Evolutionary conservation across 2,113 vertebrate genomes (phyloP).

Genomic region (Ptyas mucosa): DNA sequence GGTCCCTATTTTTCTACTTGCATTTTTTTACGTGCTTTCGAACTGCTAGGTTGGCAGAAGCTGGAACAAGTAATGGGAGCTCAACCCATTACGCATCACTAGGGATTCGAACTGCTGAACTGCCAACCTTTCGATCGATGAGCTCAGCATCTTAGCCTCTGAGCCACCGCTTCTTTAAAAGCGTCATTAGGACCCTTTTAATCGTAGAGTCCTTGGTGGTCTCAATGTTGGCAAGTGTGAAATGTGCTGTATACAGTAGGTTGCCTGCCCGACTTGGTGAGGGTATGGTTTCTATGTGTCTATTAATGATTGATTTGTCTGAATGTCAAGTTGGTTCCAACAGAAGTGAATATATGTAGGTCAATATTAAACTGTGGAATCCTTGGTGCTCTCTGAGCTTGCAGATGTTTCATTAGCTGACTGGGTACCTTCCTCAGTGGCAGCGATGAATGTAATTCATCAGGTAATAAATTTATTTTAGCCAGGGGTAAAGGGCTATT

Average conservation of each 20-base stretch:
- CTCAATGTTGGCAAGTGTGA: not conserved
- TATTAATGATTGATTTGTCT: not conserved
- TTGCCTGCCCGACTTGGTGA: not conserved
- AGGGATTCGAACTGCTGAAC: too few relatives aligned
- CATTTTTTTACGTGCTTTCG: too few relatives aligned
- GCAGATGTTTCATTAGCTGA: not conserved
- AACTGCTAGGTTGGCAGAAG: too few relatives aligned
- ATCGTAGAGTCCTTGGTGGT: not conserved
- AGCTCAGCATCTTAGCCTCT: too few relatives aligned
- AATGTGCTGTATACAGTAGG: not conserved
- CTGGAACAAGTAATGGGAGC: too few relatives aligned
- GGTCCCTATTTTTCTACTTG: too few relatives aligned
- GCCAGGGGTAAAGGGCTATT: not conserved
- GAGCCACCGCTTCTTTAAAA: too few relatives aligned
- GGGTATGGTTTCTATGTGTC: not conserved
- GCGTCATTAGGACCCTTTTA: not conserved
- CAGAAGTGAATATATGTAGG: not conserved
- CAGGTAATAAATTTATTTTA: not conserved
- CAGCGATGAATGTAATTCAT: not conserved
- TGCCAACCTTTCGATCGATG: too few relatives aligned
- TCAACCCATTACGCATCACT: accelerated
- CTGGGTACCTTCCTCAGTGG: not conserved
- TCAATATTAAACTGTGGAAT: too few relatives aligned
- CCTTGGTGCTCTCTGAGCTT: too few relatives aligned
- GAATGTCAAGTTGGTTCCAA: not conserved